Evolutionary conservation across 2,888 invertebrate genomes (phyloP).

Genomic region (Cyclophora punctaria): DNA sequence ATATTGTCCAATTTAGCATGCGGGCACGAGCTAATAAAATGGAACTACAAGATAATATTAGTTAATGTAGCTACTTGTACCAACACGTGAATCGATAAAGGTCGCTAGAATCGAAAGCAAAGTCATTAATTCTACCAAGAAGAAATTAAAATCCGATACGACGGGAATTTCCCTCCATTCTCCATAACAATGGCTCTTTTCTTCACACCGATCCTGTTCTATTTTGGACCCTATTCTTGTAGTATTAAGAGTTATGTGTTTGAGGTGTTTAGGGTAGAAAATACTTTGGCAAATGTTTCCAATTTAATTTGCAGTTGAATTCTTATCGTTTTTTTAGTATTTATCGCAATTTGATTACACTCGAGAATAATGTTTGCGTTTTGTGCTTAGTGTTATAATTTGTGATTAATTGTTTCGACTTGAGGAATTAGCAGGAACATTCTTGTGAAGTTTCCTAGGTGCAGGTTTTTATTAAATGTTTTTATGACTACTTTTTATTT

Average conservation of each 20-base stretch:
- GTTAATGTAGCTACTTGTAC: conserved; percentile 18
- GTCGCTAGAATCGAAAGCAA: conserved; percentile 44
- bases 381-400: conserved; percentile 6
- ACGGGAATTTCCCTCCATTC: conserved; percentile 58
- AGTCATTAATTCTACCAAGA: conserved; percentile 65
- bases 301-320: conserved; percentile 69
- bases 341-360: conserved; percentile 68
- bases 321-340: conserved; percentile 61
- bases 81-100: conserved; percentile 52
- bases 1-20: no score
- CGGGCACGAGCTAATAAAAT: conserved; percentile 16
- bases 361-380: conserved; percentile 45
- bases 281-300: conserved; percentile 39
- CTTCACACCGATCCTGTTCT: background rate
- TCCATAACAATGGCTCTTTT: conserved; percentile 29
- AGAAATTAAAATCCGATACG: conserved; percentile 74
- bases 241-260: fast-evolving
- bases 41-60: conserved; percentile 27
- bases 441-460: no score
- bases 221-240: conserved; percentile 18
- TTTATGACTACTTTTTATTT: no score
- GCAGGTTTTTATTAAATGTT: no score
- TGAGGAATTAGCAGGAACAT: no score
- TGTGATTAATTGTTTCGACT: background rate
- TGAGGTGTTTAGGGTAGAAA: conserved; percentile 20